phyloP scores from a whole-genome alignment of 2,888 invertebrate species.

The Aelia acuminata region DNA sequence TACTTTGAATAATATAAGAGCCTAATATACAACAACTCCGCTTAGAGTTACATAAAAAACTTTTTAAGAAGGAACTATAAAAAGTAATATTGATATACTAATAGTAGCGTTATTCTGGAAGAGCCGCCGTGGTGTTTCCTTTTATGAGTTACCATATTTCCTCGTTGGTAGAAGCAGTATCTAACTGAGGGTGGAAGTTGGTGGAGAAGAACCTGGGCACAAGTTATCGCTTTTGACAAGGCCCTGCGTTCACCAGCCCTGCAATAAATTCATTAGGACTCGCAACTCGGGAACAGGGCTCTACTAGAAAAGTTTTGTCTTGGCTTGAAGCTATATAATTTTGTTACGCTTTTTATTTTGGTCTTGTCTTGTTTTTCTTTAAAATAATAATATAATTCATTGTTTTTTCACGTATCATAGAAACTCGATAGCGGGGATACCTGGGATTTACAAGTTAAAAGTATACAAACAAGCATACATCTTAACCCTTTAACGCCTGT shows the following conservation, averaged over 20 bases:
- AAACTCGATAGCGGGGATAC: no score
- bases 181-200: background rate
- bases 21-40: background rate
- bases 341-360: no score
- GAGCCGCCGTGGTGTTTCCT: background rate
- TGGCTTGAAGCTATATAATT: no score
- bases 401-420: no score
- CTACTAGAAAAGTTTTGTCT: background rate
- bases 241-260: background rate
- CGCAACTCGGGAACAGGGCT: background rate
- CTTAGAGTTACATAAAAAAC: background rate
- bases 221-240: constrained; percentile 16
- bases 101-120: background rate
- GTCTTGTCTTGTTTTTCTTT: no score
- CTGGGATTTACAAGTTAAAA: no score
- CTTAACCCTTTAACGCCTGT: no score
- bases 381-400: no score
- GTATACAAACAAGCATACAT: no score
- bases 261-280: background rate
- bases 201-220: background rate
- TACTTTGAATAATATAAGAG: background rate
- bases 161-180: background rate
- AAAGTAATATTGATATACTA: constrained; percentile 2
- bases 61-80: constrained; percentile 13
- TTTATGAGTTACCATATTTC: constrained; percentile 16